Evolutionary conservation across 1,140 invertebrate species (phyloP), one percentile per base, ranked within the genome.

Genomic region (Drosophila lacertosa): DNA sequence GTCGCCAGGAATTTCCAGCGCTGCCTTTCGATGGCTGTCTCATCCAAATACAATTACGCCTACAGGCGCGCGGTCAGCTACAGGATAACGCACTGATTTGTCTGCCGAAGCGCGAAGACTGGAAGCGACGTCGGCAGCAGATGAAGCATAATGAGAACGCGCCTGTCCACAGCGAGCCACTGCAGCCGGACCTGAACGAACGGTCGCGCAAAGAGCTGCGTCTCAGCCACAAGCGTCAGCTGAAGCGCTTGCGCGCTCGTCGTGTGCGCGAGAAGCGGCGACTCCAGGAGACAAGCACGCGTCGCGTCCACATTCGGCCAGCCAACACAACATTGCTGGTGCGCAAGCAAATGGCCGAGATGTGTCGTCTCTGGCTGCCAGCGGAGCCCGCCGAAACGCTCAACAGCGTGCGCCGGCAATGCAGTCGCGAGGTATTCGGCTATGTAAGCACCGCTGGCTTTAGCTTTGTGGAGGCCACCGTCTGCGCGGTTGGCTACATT

Each of bases 311-410:
- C 22, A 89, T 92, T 9, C 83, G 78, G 0, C 69, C 91, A n/a
- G 79, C 90, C 33, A 65, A 88, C 9, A 92, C 92, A 4, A 53
- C 73, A 2, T 62, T 84, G 15, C 68, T 93, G 35, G 91, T 94
- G 24, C 70, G 89, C 6, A 91, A 93, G 44, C 94, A 96, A 68
- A 91, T 92, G 1, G 88, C 92, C 72, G 89, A 92, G 81, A 96
- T 96, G 94, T 92, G 93, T 63, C 91, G 94, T 39, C 84, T 96
- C 2, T 96, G 95, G 94, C 78, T 97, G 35, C 95, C 95, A 6
- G 65, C 33, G 0, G 91, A 92, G 40, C 91, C 90, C 59, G 29
- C 63, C 7, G 57, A 77, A 24, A 72, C 91, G 90, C 39, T 29
- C 5, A 84, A 91, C 29, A 92, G 89, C 29, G 93, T 96, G 32